phyloP scores from a whole-genome alignment of 2,797 vertebrate genomes.

The Onychomys torridus region DNA sequence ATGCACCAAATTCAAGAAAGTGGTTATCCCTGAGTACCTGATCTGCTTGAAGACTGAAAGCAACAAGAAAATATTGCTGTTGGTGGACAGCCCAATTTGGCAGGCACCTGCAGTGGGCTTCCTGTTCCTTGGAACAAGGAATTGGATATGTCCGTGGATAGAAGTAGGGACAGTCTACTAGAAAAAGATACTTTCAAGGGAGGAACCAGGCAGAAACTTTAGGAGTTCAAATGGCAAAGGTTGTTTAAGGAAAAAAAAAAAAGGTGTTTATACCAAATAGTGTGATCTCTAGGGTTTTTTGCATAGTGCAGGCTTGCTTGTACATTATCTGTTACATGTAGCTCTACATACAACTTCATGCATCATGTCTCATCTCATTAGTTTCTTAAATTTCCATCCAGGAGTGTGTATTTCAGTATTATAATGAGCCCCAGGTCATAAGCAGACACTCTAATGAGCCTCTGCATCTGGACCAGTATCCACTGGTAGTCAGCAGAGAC shows the following conservation, averaged over 20 bases:
- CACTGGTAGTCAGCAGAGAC: background rate
- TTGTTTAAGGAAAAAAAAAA: background rate
- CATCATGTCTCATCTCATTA: background rate
- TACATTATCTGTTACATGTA: background rate
- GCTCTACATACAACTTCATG: background rate
- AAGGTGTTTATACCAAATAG: background rate
- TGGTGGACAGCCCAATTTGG: background rate
- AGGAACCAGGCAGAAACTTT: background rate
- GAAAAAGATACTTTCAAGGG: background rate
- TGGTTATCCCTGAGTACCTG: conserved; percentile 2
- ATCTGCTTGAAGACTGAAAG: background rate
- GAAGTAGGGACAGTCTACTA: background rate
- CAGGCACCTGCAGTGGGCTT: background rate
- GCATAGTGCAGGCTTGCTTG: background rate
- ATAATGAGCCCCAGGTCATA: background rate
- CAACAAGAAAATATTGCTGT: background rate
- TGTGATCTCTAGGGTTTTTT: background rate
- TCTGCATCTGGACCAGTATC: background rate
- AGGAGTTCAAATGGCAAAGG: background rate
- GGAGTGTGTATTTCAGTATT: background rate
- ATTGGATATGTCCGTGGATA: background rate
- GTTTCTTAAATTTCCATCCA: background rate
- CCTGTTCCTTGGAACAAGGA: background rate
- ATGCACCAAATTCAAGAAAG: background rate
- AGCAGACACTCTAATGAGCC: background rate